Evolutionary conservation across 2,888 invertebrate genomes (phyloP).

Genomic region (Palloptera scutellata): DNA sequence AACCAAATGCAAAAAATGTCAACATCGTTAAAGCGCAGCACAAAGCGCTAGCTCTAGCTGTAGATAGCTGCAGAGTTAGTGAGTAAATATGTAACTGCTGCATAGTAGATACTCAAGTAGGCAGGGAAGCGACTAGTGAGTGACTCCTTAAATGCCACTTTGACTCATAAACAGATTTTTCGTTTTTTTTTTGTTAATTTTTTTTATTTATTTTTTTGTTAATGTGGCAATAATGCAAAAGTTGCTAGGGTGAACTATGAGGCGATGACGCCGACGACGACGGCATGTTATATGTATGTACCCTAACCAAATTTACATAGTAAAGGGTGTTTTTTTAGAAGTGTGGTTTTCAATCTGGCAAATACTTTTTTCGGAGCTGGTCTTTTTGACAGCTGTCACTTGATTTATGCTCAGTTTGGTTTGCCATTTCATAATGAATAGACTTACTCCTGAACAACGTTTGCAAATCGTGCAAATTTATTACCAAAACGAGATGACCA

Average conservation of each 20-base stretch:
- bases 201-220: background rate
- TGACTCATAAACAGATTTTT: background rate
- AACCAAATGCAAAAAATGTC: slow-evolving; percentile 36
- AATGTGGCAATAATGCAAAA: slow-evolving; percentile 16
- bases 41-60: too few relatives aligned
- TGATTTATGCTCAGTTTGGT: too few relatives aligned
- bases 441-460: too few relatives aligned
- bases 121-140: slow-evolving; percentile 11
- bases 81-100: slow-evolving; percentile 24
- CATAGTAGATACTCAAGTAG: slow-evolving; percentile 4
- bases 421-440: too few relatives aligned
- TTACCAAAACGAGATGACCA: too few relatives aligned
- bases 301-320: background rate
- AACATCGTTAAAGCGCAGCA: slow-evolving; percentile 37
- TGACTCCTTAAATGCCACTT: background rate
- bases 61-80: slow-evolving; percentile 26
- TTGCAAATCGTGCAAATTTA: too few relatives aligned
- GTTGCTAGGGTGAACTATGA: background rate
- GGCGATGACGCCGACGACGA: too few relatives aligned
- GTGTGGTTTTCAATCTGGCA: too few relatives aligned
- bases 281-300: background rate
- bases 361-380: too few relatives aligned
- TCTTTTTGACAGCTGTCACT: too few relatives aligned
- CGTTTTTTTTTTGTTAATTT: background rate
- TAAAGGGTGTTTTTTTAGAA: too few relatives aligned